Conservation (phyloP, 2,888 invertebrate genomes). For the Standfussiana lucernea region DNA sequence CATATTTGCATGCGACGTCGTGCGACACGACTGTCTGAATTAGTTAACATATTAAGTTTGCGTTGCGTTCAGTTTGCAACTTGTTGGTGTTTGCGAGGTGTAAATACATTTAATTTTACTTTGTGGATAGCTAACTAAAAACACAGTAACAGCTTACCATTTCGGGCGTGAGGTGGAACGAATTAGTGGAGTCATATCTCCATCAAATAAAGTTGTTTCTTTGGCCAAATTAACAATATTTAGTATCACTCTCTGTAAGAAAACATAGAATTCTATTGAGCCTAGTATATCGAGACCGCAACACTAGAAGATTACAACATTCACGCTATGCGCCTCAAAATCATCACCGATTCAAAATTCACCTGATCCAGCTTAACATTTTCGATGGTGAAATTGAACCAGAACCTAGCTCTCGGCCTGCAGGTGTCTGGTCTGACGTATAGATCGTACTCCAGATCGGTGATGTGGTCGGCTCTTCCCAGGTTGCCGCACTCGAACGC, state of each 20-base stretch:
- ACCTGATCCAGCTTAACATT: constrained; percentile 98
- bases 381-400: constrained; percentile 99
- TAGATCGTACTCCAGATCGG: constrained; percentile 98
- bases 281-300: not conserved
- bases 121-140: not conserved
- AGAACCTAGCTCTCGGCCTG: constrained; percentile 97
- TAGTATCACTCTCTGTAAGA: constrained; percentile 96
- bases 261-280: not conserved
- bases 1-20: not conserved
- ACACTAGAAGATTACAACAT: not conserved
- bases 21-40: constrained; percentile 12
- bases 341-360: constrained; percentile 41
- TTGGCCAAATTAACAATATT: constrained; percentile 99
- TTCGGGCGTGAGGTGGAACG: constrained; percentile 97
- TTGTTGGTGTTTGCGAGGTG: not conserved
- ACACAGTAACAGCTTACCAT: constrained; percentile 92
- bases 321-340: not conserved
- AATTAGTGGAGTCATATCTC: constrained; percentile 98
- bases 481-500: constrained; percentile 99
- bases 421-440: constrained; percentile 99
- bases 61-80: constrained; percentile 19
- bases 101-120: too few species aligned
- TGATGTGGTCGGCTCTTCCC: constrained; percentile 98
- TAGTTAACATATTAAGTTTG: constrained; percentile 33
- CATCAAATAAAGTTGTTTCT: constrained; percentile 96